Conservation (phyloP, 1,140 invertebrate genomes). For the Rhyzopertha dominica region DNA sequence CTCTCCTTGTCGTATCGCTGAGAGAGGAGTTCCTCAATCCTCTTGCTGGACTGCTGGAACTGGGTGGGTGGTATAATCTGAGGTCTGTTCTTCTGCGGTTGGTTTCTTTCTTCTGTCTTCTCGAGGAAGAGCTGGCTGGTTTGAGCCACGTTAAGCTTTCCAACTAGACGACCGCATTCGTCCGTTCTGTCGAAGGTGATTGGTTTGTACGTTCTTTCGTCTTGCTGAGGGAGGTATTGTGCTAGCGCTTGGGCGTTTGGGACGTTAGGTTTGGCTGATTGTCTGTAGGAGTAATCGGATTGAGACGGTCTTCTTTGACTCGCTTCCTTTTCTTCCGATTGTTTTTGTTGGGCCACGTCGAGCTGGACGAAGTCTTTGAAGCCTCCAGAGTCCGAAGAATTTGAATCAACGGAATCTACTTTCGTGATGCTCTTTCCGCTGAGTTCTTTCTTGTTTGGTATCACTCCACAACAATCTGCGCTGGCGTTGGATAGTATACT, state of each 20-base stretch:
- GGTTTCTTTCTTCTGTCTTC: slow-evolving; percentile 26
- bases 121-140: slow-evolving; percentile 22
- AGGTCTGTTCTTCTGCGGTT: slow-evolving; percentile 24
- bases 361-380: slow-evolving; percentile 44
- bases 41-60: slow-evolving; percentile 43
- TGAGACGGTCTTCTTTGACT: slow-evolving; percentile 37
- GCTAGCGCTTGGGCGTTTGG: slow-evolving; percentile 39
- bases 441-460: slow-evolving; percentile 39
- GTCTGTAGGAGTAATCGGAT: slow-evolving; percentile 29
- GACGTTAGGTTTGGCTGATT: slow-evolving; percentile 23
- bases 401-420: slow-evolving; percentile 43
- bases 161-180: slow-evolving; percentile 20
- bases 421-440: slow-evolving; percentile 37
- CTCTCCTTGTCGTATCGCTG: slow-evolving; percentile 41
- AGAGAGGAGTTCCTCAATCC: slow-evolving; percentile 43
- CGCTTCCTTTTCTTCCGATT: slow-evolving; percentile 5
- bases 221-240: slow-evolving; percentile 38
- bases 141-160: slow-evolving; percentile 25
- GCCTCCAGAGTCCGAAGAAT: slow-evolving; percentile 43
- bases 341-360: slow-evolving; percentile 25
- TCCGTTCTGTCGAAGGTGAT: slow-evolving; percentile 15
- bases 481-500: slow-evolving; percentile 42
- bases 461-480: slow-evolving; percentile 41
- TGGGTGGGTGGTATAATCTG: slow-evolving; percentile 34
- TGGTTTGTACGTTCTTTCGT: slow-evolving; percentile 30